Evolutionary conservation across 2,797 vertebrate genomes (phyloP).

Genomic region (Acanthornis magna): DNA sequence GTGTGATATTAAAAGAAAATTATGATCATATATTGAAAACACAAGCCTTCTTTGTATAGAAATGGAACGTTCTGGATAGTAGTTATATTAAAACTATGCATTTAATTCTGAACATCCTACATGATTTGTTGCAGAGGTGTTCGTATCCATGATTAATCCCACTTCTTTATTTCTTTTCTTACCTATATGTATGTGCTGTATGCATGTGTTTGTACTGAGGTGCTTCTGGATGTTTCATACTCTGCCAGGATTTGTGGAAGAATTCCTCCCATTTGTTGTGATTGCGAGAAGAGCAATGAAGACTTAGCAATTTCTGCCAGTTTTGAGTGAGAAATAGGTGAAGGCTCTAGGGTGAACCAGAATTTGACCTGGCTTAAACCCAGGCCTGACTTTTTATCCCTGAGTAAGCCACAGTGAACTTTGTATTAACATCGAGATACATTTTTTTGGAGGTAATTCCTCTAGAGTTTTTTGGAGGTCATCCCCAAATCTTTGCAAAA

Average conservation of each 20-base stretch:
- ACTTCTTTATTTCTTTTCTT: neutral
- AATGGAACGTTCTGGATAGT: neutral
- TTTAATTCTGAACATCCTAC: neutral
- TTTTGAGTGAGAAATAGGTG: neutral
- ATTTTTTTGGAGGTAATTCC: neutral
- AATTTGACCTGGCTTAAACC: neutral
- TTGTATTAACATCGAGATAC: neutral
- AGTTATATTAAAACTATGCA: neutral
- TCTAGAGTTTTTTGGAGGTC: neutral
- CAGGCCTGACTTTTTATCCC: neutral
- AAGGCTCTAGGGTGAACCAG: neutral
- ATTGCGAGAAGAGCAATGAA: neutral
- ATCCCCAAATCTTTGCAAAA: neutral
- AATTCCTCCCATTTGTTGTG: neutral
- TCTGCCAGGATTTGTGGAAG: neutral
- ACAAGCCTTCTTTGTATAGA: neutral
- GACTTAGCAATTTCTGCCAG: neutral
- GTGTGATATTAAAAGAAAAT: neutral
- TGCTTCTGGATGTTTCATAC: neutral
- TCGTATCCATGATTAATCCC: neutral
- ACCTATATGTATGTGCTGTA: accelerated
- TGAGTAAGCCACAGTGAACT: neutral
- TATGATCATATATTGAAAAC: neutral
- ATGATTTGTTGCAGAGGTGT: neutral
- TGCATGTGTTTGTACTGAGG: neutral